phyloP scores from a whole-genome alignment of 92 coral and sea anemone genomes.

The Plumapathes pennacea region DNA sequence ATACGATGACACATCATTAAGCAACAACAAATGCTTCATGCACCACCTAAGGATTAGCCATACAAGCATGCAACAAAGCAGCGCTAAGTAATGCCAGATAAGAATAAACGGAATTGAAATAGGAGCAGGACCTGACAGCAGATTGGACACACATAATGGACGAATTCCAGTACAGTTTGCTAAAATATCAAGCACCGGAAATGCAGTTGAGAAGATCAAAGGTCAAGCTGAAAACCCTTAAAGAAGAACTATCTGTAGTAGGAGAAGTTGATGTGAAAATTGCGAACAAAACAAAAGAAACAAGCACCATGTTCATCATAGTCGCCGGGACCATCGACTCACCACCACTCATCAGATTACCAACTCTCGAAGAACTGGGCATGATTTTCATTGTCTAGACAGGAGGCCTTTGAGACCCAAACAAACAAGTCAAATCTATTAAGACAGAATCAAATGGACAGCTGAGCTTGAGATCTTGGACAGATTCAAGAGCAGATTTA shows the following conservation, averaged over 20 bases:
- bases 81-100: conserved; percentile 47
- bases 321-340: conserved; percentile 58
- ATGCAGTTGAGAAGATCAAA: conserved; percentile 1
- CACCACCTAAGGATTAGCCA: conserved; percentile 29
- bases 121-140: conserved; percentile 51
- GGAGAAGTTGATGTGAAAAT: conserved; percentile 37
- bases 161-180: conserved; percentile 22
- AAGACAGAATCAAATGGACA: background rate
- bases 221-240: conserved; percentile 35
- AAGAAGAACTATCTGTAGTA: conserved; percentile 26
- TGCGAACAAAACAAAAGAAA: conserved; percentile 25
- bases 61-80: conserved; percentile 40
- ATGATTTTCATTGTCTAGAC: conserved; percentile 33
- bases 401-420: conserved; percentile 25
- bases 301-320: conserved; percentile 13
- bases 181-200: conserved; percentile 21
- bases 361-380: conserved; percentile 46
- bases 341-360: conserved; percentile 31
- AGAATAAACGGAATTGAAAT: conserved; percentile 24
- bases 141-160: conserved; percentile 36
- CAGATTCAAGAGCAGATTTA: background rate
- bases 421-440: conserved; percentile 1
- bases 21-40: conserved; percentile 24
- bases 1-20: conserved; percentile 39
- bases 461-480: background rate